These are phyloP conservation scores for Eretmocerus hayati DNA, from an alignment of 2,888 invertebrate genomes.

Conservation along the genomic window DNA sequence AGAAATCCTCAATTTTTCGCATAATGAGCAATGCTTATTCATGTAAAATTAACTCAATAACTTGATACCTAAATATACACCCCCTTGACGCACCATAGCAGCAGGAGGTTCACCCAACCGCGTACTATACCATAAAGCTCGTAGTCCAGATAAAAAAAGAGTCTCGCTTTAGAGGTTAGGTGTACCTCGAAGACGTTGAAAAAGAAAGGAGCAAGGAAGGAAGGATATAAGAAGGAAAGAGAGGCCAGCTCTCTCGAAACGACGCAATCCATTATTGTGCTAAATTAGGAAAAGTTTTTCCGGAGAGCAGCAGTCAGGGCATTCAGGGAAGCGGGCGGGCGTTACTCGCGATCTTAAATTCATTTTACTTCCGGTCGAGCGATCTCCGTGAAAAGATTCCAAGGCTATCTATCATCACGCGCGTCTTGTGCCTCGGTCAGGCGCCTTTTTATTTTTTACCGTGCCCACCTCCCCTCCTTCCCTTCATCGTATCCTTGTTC, in stretches of 20 bases:
- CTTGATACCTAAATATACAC: conserved; percentile 6
- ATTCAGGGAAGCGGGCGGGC: conserved; percentile 11
- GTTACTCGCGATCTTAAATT: conserved; percentile 39
- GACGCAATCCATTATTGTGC: conserved; percentile 32
- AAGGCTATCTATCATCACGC: conserved; percentile 42
- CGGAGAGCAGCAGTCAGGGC: conserved; percentile 23
- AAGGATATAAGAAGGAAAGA: neutral
- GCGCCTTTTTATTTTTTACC: conserved; percentile 14
- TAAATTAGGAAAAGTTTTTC: conserved; percentile 32
- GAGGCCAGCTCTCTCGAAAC: conserved; percentile 12
- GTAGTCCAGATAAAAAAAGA: neutral
- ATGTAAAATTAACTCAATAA: conserved; percentile 24
- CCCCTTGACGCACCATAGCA: no score
- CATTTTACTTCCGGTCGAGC: conserved; percentile 43
- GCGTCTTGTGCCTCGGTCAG: conserved; percentile 38
- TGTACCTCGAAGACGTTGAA: no score
- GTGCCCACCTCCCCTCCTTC: no score
- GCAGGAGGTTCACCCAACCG: conserved; percentile 4
- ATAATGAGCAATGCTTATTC: conserved; percentile 24
- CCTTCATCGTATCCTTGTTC: neutral
- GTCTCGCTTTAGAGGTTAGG: no score
- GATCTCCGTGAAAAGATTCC: conserved; percentile 38
- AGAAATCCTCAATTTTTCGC: conserved; percentile 11
- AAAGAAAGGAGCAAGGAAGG: conserved; percentile 1
- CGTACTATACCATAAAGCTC: conserved; percentile 16